Conservation (phyloP, 2,888 invertebrate species). For the Drosophila quasianomalipes region DNA sequence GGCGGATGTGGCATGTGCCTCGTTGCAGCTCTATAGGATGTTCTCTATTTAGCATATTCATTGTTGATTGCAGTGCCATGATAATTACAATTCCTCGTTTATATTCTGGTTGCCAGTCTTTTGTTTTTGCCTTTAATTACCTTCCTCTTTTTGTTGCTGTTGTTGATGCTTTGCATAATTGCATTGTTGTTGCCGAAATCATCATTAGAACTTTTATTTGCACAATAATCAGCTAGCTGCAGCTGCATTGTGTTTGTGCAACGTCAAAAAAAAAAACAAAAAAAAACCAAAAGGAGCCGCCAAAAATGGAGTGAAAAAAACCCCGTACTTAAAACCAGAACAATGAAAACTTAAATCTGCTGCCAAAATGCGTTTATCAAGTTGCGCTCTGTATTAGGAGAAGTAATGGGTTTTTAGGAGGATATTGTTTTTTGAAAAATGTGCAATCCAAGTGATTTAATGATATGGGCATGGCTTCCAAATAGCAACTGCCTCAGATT, state of each 20-base stretch:
- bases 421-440: conserved; percentile 25
- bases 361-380: conserved; percentile 61
- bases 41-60: conserved; percentile 77
- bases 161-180: conserved; percentile 60
- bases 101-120: conserved; percentile 31
- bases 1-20: conserved; percentile 67
- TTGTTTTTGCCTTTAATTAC: conserved; percentile 50
- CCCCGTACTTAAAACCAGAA: conserved; percentile 31
- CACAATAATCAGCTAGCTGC: conserved; percentile 68
- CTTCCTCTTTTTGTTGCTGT: conserved; percentile 42
- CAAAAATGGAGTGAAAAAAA: conserved; percentile 7
- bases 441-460: conserved; percentile 29
- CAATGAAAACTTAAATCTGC: conserved; percentile 46
- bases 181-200: conserved; percentile 76
- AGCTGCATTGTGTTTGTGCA: conserved; percentile 65
- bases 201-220: conserved; percentile 79
- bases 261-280: conserved; percentile 17
- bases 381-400: conserved; percentile 70
- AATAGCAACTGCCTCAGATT: conserved; percentile 8
- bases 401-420: conserved; percentile 10
- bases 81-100: conserved; percentile 69
- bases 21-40: conserved; percentile 57
- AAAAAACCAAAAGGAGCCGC: conserved; percentile 31
- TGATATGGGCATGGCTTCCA: conserved; percentile 16
- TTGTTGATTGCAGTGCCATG: conserved; percentile 62